Evolutionary conservation across 2,888 invertebrate genomes (phyloP).

Genomic region (Dexiosoma caninum): DNA sequence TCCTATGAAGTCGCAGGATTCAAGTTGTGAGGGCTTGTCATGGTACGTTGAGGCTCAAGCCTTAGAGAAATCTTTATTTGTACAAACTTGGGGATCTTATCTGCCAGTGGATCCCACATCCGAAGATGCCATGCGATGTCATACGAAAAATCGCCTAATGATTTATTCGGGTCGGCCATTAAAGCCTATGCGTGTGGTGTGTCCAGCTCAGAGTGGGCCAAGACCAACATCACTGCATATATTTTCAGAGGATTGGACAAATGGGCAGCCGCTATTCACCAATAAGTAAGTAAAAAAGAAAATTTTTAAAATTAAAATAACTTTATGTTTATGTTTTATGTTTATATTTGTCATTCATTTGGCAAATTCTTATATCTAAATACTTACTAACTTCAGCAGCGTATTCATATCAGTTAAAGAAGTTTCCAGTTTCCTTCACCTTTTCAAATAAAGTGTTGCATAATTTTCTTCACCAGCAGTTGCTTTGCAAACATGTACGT

Average conservation of each 20-base stretch:
- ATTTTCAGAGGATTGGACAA: conserved; percentile 88
- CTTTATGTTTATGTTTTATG: no score
- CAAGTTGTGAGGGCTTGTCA: conserved; percentile 79
- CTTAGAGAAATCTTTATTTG: conserved; percentile 87
- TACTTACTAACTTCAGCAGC: no score
- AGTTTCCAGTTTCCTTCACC: no score
- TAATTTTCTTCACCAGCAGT: no score
- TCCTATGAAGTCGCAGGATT: conserved; percentile 81
- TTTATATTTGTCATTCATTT: no score
- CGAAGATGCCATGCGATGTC: conserved; percentile 84
- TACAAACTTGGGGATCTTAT: conserved; percentile 90
- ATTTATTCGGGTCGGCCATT: conserved; percentile 87
- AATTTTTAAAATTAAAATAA: no score
- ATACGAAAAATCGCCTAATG: conserved; percentile 87
- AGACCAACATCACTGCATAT: conserved; percentile 85
- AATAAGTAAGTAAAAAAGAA: conserved; percentile 77
- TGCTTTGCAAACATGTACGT: no score
- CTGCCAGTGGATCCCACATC: conserved; percentile 82
- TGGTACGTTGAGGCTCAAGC: conserved; percentile 89
- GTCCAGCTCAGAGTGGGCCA: conserved; percentile 84
- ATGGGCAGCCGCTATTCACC: conserved; percentile 75
- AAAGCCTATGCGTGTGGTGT: conserved; percentile 81
- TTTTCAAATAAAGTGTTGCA: no score
- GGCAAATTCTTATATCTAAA: no score
- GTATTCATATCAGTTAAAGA: no score